Conservation (phyloP, 1,140 invertebrate species). For the Sweltsa coloradensis region DNA sequence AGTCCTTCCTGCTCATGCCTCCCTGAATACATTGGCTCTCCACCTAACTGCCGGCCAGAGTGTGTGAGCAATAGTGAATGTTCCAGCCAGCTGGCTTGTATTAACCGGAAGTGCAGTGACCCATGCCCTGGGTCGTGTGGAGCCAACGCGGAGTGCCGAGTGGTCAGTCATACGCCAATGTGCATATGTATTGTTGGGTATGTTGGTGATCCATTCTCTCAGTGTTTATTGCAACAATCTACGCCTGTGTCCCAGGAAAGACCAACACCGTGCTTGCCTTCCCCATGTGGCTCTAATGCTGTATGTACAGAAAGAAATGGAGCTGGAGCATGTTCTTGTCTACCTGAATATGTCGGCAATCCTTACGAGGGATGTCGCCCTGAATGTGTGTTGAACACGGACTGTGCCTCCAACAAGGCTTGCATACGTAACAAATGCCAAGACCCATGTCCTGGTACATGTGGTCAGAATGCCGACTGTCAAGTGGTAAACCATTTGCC, state of each 20-base stretch:
- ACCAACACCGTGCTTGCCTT: slow-evolving; percentile 41
- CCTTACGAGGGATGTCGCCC: slow-evolving; percentile 54
- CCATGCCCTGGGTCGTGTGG: slow-evolving; percentile 32
- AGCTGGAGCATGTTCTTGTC: slow-evolving; percentile 50
- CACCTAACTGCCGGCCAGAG: slow-evolving; percentile 24
- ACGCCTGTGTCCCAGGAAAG: slow-evolving; percentile 25
- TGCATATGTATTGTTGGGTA: slow-evolving; percentile 31
- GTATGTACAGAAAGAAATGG: slow-evolving; percentile 45
- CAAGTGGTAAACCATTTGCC: slow-evolving; percentile 49
- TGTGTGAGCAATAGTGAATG: slow-evolving; percentile 27
- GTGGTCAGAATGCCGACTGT: slow-evolving; percentile 52
- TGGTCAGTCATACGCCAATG: slow-evolving; percentile 44
- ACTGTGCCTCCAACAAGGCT: slow-evolving; percentile 43
- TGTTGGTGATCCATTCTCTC: slow-evolving; percentile 28
- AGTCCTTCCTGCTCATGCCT: slow-evolving; percentile 27
- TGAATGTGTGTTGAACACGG: slow-evolving; percentile 48
- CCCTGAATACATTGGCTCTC: slow-evolving; percentile 19
- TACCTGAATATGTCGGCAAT: slow-evolving; percentile 54
- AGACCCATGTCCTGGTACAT: slow-evolving; percentile 52
- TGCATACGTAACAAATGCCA: slow-evolving; percentile 47
- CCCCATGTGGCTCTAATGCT: slow-evolving; percentile 56
- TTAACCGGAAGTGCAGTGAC: slow-evolving; percentile 28
- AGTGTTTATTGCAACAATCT: slow-evolving; percentile 24
- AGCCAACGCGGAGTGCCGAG: slow-evolving; percentile 24
- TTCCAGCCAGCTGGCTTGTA: slow-evolving; percentile 23